Conservation (phyloP, 1,140 invertebrate species). For the Sweltsa coloradensis region DNA sequence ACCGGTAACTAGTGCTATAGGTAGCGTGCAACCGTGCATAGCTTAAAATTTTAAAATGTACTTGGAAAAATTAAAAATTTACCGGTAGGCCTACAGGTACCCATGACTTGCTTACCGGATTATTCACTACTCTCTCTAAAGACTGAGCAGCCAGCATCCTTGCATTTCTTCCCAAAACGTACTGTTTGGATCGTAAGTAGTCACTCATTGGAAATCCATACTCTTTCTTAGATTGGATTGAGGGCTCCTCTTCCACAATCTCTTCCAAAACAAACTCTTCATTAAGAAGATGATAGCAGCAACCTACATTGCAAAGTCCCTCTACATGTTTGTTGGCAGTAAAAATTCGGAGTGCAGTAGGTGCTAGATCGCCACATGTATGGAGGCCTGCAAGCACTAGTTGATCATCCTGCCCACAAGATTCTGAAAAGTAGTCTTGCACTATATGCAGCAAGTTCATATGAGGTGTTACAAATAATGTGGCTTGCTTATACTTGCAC, state of each 20-base stretch:
- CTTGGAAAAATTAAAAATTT: too few relatives aligned
- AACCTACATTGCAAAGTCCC: constrained; percentile 68
- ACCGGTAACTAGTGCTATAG: too few relatives aligned
- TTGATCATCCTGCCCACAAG: constrained; percentile 18
- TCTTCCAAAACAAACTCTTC: constrained; percentile 38
- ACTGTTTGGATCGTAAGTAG: constrained; percentile 38
- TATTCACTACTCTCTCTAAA: constrained; percentile 37
- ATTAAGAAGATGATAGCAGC: constrained; percentile 78
- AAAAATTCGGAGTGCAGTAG: constrained; percentile 64
- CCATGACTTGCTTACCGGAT: too few relatives aligned
- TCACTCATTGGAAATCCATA: constrained; percentile 55
- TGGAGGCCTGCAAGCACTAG: constrained; percentile 66
- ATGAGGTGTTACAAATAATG: constrained; percentile 15
- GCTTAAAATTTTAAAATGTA: too few relatives aligned
- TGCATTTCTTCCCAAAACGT: constrained; percentile 57
- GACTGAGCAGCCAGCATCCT: constrained; percentile 74
- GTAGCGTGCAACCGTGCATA: too few relatives aligned
- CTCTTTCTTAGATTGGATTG: constrained; percentile 14
- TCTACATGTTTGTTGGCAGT: constrained; percentile 37
- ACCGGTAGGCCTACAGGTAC: too few relatives aligned
- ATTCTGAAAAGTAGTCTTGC: constrained; percentile 32
- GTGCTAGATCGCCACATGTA: constrained; percentile 75
- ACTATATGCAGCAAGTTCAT: constrained; percentile 38
- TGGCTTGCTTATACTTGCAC: constrained; percentile 13
- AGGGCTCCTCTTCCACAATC: constrained; percentile 15